These are phyloP conservation scores for Heliocidaris tuberculata DNA, from an alignment of 35 echinoderm and acorn worm species.

Conservation along the genomic window DNA sequence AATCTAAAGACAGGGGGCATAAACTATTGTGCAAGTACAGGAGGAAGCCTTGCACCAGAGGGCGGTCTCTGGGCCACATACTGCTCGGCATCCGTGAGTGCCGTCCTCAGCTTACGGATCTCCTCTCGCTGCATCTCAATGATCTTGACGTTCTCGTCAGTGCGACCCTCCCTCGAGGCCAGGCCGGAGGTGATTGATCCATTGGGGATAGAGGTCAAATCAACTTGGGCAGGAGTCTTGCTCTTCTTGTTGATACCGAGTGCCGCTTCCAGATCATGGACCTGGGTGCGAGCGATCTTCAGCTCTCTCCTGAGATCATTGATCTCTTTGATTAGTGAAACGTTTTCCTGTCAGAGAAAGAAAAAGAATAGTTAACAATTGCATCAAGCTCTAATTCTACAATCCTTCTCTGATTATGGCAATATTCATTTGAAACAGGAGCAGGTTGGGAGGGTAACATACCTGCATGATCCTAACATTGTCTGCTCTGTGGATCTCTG, in stretches of 20 bases:
- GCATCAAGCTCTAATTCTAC: not conserved
- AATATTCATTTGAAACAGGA: not conserved
- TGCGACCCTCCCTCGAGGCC: conserved; percentile 71
- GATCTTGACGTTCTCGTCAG: conserved; percentile 87
- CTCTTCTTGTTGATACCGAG: conserved; percentile 94
- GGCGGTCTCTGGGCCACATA: conserved; percentile 77
- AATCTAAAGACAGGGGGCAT: not conserved
- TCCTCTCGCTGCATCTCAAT: conserved; percentile 92
- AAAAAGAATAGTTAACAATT: not conserved
- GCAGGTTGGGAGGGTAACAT: not conserved
- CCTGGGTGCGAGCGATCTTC: conserved; percentile 93
- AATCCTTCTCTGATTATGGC: not conserved
- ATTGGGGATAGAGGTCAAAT: conserved; percentile 48
- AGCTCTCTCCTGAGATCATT: conserved; percentile 95
- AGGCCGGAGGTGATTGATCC: not conserved
- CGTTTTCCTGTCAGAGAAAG: conserved; percentile 77
- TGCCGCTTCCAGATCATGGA: conserved; percentile 96
- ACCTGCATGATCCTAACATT: conserved; percentile 99
- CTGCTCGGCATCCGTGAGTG: conserved; percentile 69
- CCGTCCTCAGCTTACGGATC: conserved; percentile 79
- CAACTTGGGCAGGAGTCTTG: conserved; percentile 51
- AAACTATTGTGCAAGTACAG: conserved; percentile 76
- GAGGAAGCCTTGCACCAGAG: conserved; percentile 88
- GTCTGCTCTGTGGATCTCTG: conserved; percentile 98
- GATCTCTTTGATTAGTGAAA: conserved; percentile 98